phyloP scores from a whole-genome alignment of 2,888 invertebrate species.

The Dryococelus australis region DNA sequence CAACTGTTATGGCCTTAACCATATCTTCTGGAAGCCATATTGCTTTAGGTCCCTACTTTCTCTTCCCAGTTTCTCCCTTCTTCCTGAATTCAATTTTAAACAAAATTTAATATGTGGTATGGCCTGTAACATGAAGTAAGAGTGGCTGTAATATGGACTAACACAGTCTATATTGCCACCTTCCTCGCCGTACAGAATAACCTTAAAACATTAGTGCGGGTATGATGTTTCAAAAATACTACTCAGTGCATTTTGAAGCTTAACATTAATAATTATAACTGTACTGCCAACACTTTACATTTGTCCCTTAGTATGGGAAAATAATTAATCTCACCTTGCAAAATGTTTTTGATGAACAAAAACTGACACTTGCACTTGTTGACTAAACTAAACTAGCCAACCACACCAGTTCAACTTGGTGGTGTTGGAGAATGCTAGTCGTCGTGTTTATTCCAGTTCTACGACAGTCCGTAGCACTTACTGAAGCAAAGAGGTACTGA shows the following conservation, averaged over 20 bases:
- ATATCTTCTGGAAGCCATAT: background rate
- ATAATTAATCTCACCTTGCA: conserved; percentile 18
- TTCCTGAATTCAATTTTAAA: too few relatives aligned
- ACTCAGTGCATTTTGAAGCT: background rate
- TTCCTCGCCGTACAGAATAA: background rate
- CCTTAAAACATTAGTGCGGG: background rate
- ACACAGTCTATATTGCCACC: background rate
- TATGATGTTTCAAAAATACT: background rate
- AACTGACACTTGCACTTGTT: background rate
- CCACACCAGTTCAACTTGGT: background rate
- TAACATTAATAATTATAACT: background rate
- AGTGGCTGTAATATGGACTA: conserved; percentile 12
- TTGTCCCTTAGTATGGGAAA: background rate
- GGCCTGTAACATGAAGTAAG: background rate
- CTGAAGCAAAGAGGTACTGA: too few relatives aligned
- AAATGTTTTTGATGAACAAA: background rate
- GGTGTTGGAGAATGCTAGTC: background rate
- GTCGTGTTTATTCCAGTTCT: too few relatives aligned
- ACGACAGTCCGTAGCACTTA: too few relatives aligned
- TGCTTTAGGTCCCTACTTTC: too few relatives aligned
- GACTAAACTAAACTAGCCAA: background rate
- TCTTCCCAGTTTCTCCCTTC: too few relatives aligned
- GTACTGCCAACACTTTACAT: background rate
- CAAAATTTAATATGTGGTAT: background rate
- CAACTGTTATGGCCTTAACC: background rate